Evolutionary conservation across 2,113 vertebrate species (phyloP).

Genomic region (Noctilio leporinus): DNA sequence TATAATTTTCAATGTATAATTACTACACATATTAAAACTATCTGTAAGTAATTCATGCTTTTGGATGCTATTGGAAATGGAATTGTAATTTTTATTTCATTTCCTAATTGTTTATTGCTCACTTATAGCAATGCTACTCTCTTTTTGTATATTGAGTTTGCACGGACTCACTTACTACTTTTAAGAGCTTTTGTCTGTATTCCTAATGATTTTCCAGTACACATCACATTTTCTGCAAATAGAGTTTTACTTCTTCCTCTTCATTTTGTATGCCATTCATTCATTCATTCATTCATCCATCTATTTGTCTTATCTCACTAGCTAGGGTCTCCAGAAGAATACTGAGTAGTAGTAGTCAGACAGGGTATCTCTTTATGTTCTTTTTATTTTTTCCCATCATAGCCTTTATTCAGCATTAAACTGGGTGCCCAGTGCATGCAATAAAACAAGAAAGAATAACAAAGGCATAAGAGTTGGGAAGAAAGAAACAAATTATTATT

Average conservation of each 20-base stretch:
- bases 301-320: background rate
- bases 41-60: background rate
- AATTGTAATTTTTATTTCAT: background rate
- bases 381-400: background rate
- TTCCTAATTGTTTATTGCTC: background rate
- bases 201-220: background rate
- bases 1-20: background rate
- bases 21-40: background rate
- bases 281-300: background rate
- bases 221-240: background rate
- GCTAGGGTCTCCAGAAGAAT: background rate
- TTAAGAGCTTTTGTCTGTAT: background rate
- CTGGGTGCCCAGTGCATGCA: background rate
- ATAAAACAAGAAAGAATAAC: background rate
- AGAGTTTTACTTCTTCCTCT: background rate
- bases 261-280: background rate
- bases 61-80: background rate
- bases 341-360: background rate
- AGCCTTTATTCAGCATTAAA: background rate
- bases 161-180: background rate
- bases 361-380: background rate
- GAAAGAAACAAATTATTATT: background rate
- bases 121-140: background rate
- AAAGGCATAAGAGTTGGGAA: background rate
- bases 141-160: background rate